phyloP scores from a whole-genome alignment of 2,113 vertebrate species.

The Limanda limanda region DNA sequence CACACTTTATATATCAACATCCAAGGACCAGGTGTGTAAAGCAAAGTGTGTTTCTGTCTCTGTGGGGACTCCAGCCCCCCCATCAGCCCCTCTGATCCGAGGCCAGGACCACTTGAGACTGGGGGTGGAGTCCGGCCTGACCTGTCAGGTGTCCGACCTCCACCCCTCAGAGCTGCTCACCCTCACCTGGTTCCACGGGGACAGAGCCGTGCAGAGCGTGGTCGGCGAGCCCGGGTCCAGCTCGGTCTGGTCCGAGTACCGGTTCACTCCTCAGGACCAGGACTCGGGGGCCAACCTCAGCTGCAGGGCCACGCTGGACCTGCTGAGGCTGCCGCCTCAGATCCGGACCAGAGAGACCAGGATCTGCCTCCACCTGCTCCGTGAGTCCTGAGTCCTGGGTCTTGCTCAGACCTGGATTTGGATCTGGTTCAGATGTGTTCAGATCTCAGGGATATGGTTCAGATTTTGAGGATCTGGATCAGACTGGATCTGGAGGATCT shows the following conservation, averaged over 20 bases:
- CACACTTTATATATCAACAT: no score
- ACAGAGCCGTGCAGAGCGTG: slow-evolving; percentile 15
- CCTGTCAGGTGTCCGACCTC: slow-evolving; percentile 62
- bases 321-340: slow-evolving; percentile 41
- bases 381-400: slow-evolving; percentile 64
- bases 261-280: slow-evolving; percentile 36
- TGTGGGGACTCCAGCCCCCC: slow-evolving; percentile 67
- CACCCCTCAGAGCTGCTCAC: slow-evolving; percentile 56
- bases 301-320: slow-evolving; percentile 68
- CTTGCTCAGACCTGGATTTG: not conserved
- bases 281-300: slow-evolving; percentile 53
- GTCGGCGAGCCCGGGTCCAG: not conserved
- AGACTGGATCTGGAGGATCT: not conserved
- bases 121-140: slow-evolving; percentile 52
- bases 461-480: not conserved
- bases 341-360: slow-evolving; percentile 56
- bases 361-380: slow-evolving; percentile 41
- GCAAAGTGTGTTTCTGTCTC: not conserved
- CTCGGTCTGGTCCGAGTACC: slow-evolving; percentile 27
- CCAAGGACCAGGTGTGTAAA: not conserved
- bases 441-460: not conserved
- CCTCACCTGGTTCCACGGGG: slow-evolving; percentile 67
- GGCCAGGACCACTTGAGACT: slow-evolving; percentile 53
- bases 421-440: not conserved
- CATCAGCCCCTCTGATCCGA: slow-evolving; percentile 67